A percentile compares a stretch with the other conserved stretches of the same genome.
These are phyloP conservation scores for Priocnemis perturbator DNA, from an alignment of 2,888 invertebrate species.

Conservation along the genomic window DNA sequence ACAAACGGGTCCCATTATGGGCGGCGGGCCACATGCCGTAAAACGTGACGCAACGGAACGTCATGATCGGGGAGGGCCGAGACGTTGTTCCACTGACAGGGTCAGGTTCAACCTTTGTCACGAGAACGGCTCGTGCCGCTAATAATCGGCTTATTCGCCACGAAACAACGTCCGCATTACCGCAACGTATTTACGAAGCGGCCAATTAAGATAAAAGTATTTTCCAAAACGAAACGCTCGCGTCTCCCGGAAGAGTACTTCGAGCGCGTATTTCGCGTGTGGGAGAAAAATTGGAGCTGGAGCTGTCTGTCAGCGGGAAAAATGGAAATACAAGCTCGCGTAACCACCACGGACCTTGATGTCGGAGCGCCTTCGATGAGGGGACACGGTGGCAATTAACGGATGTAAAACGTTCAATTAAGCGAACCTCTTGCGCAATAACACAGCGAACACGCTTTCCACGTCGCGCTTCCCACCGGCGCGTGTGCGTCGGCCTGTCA, in stretches of 20 bases:
- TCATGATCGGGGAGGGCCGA: conserved; percentile 1
- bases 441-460: too few species aligned
- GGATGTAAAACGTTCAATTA: too few species aligned
- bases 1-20: neutral
- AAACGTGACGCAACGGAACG: conserved; percentile 17
- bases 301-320: too few species aligned
- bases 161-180: conserved; percentile 43
- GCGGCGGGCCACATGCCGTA: neutral
- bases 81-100: conserved; percentile 22
- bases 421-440: too few species aligned
- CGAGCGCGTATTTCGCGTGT: too few species aligned
- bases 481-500: too few species aligned
- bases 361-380: too few species aligned
- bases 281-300: too few species aligned
- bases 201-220: conserved; percentile 34
- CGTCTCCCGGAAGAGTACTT: neutral
- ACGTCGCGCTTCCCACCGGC: too few species aligned
- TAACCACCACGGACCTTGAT: too few species aligned
- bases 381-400: too few species aligned
- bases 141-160: conserved; percentile 46
- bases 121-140: conserved; percentile 40
- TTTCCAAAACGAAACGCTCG: neutral
- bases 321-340: too few species aligned
- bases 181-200: conserved; percentile 41
- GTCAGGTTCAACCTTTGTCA: conserved; percentile 44